Base-by-base conservation (phyloP, 1,140 invertebrate genomes). In the Dufourea novaeangliae region DNA sequence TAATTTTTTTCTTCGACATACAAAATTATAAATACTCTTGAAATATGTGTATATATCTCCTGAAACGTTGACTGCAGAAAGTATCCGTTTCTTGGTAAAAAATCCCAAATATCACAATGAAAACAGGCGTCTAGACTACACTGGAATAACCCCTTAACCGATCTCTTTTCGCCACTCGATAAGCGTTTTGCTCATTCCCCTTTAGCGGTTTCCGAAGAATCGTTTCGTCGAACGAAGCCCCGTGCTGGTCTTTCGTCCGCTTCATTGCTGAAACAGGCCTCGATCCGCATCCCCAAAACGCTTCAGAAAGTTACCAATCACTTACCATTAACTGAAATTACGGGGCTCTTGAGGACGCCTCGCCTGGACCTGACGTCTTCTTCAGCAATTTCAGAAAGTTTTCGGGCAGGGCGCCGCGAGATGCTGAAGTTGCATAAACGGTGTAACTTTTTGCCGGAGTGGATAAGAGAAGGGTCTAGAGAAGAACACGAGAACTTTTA, bases 151-250 rank as follows among this genome's bases (percentile, higher is more conserved):
- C n/a, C n/a, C n/a, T n/a, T n/a, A n/a, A n/a, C n/a, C n/a, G n/a
- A n/a, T n/a, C n/a, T n/a, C n/a, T n/a, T n/a, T n/a, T n/a, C n/a
- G n/a, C n/a, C n/a, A n/a, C n/a, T n/a, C n/a, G n/a, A n/a, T n/a
- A n/a, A n/a, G n/a, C n/a, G n/a, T n/a, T n/a, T n/a, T 27, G 39
- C 32, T 52, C 46, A 50, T 50, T 27, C 61, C 34, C 52, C 61
- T 68, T 27, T 54, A 52, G 14, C 22, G 54, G 1, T n/a, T 79
- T 74, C 0, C 25, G 44, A 78, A 69, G 76, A 54, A 54, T 52
- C 73, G 32, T 52, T 39, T 22, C n/a, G 75, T 52, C 50, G 69
- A 78, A 69, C 39, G 68, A 70, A 66, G 68, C 46, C 72, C 22
- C 59, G 50, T 50, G n/a, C n/a, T 14, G 2, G 27, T 8, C 29